Evolutionary conservation across 1,140 invertebrate species (phyloP), one percentile per base, ranked within the genome.

Genomic region (Phenacoccus solenopsis): DNA sequence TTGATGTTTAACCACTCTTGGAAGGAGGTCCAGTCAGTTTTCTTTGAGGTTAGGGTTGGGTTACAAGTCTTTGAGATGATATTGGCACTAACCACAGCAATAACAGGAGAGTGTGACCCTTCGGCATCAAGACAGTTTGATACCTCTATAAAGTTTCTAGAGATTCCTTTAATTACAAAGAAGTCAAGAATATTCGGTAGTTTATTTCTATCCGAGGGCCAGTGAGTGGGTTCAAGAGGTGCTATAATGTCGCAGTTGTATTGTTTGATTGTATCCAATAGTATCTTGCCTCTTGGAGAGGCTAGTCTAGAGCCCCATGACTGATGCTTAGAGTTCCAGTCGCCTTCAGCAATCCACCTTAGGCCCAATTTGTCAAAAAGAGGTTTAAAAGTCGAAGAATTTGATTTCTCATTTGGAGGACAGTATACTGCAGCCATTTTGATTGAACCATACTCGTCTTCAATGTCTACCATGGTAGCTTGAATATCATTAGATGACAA

Each of bases 381-480:
- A 10, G 56, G 13, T 9, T 25, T 28, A 20, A 70, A 70, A 28
- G 30, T n/a, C 21, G 56, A 21, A 12, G 30, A 4, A 32, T n/a
- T 22, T 4, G 38, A 38, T 24, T 69, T 69, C 0, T 69, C 10
- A n/a, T 69, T 69, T 10, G 70, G 70, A 10, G 67, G 70, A 38
- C 68, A 72, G n/a, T 69, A 72, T 0, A 72, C 68, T 59, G 71
- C 68, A 0, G 38, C 57, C 1, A 69, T 2, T 24, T 10, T 64
- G 10, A 69, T 69, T 20, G 71, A 30, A 28, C 21, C 57, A 30
- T 68, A 35, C 1, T 30, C 38, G 16, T 27, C 28, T 25, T 56
- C 20, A 59, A 72, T 72, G 27, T n/a, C 61, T 27, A 72, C n/a
- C 3, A 1, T 72, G 0, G 56, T 67, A 35, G 22, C 71, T 72